Evolutionary conservation across 2,113 vertebrate species (phyloP).

Genomic region (Cathartes aura): DNA sequence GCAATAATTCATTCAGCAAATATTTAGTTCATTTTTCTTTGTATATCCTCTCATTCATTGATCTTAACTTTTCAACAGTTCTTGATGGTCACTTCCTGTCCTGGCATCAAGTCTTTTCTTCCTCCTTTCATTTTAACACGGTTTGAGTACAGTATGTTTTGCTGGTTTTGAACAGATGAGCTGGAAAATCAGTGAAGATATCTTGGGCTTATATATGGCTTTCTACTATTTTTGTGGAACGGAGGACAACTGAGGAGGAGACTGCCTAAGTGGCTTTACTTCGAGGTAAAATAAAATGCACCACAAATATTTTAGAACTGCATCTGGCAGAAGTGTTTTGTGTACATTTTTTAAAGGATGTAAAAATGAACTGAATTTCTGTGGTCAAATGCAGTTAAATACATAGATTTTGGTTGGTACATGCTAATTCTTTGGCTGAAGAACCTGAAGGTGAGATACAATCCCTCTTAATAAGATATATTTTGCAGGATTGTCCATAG

Average conservation of each 20-base stretch:
- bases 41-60: neutral
- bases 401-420: neutral
- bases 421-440: neutral
- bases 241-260: neutral
- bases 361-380: neutral
- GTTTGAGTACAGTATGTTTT: neutral
- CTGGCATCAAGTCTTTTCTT: neutral
- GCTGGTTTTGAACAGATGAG: neutral
- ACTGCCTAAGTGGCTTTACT: neutral
- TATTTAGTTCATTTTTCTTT: neutral
- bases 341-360: neutral
- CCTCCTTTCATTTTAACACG: neutral
- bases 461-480: neutral
- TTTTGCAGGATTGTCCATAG: neutral
- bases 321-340: neutral
- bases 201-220: neutral
- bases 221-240: neutral
- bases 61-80: neutral
- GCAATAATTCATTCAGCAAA: neutral
- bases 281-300: neutral
- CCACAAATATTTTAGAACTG: neutral
- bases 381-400: neutral
- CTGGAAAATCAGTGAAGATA: neutral
- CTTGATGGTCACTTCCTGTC: neutral
- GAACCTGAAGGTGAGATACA: neutral